Percentiles rank a stretch among this genome's conserved stretches.
Evolutionary conservation across 2,113 vertebrate species (phyloP).

Genomic region (Setophaga coronata): DNA sequence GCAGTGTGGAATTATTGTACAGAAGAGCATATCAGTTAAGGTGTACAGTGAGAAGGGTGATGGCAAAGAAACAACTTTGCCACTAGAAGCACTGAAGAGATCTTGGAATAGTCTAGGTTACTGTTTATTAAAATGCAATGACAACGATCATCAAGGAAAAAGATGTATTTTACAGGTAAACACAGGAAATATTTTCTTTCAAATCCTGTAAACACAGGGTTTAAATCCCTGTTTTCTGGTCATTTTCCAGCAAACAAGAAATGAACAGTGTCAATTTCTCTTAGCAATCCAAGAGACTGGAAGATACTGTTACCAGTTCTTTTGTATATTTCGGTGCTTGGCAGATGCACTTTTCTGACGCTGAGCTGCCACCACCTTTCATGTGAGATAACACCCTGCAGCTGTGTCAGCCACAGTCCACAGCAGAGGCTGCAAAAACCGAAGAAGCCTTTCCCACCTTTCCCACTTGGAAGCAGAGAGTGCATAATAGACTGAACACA

Average conservation of each 20-base stretch:
- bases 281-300: accelerated
- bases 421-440: not conserved
- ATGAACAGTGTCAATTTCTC: not conserved
- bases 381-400: not conserved
- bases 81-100: not conserved
- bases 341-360: not conserved
- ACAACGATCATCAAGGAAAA: not conserved
- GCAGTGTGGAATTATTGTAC: not conserved
- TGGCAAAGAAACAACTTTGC: not conserved
- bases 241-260: not conserved
- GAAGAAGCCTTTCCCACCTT: not conserved
- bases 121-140: not conserved
- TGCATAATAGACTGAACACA: accelerated
- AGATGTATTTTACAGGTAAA: not conserved
- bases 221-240: not conserved
- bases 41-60: not conserved
- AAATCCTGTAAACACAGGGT: not conserved
- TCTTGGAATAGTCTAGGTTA: not conserved
- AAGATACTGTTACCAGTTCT: not conserved
- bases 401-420: not conserved
- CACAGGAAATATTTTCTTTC: not conserved
- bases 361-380: not conserved
- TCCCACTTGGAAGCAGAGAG: not conserved
- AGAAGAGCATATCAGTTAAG: not conserved
- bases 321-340: not conserved